Base-by-base conservation (phyloP, 2,797 vertebrate genomes). In the Brotula barbata region DNA sequence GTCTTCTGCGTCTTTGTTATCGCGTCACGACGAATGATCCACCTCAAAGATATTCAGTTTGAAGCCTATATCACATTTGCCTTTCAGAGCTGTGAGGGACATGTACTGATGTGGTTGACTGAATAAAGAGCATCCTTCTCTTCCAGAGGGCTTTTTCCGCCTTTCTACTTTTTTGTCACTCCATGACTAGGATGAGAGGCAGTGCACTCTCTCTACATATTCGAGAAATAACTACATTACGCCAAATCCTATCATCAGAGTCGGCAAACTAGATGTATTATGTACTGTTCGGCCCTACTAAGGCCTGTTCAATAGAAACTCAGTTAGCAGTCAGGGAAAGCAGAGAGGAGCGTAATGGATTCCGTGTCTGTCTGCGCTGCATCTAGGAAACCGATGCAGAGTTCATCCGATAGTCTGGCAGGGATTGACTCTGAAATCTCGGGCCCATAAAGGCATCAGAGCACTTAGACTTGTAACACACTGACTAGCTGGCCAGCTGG, bases 261-360 rank as follows among this genome's bases (percentile, higher is more conserved):
- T 33, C 58, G 56, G 69, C 56, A 43, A 76, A 51, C 43, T 11
- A 42, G 53, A 58, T 21, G 37, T n/a, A n/a, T 39, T 14, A 15
- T 17, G 44, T 58, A 50, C 58, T 49, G 53, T 21, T 17, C 49
- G 9, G 46, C 22, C 47, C 68, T 55, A 64, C 66, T 58, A 13
- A 60, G 59, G 80, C 22, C 37, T 37, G 54, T 68, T 90, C 88
- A 54, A 89, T 89, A 71, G 50, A 84, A 89, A 87, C 78, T 44
- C 65, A 69, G 74, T 89, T 88, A 80, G 58, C 58, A 71, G 41
- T 36, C 28, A n/a, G 42, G 52, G 56, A 54, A 52, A 39, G 68
- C n/a, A 13, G 54, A 62, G 63, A 25, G 16, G 44, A 68, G 66
- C 17, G 25, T 84, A 89, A 90, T 87, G 80, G 80, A 67, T 73